A percentile compares a stretch with the other conserved stretches of the same genome.
Conservation (phyloP, 2,797 vertebrate genomes). For the Tangara arthus region DNA sequence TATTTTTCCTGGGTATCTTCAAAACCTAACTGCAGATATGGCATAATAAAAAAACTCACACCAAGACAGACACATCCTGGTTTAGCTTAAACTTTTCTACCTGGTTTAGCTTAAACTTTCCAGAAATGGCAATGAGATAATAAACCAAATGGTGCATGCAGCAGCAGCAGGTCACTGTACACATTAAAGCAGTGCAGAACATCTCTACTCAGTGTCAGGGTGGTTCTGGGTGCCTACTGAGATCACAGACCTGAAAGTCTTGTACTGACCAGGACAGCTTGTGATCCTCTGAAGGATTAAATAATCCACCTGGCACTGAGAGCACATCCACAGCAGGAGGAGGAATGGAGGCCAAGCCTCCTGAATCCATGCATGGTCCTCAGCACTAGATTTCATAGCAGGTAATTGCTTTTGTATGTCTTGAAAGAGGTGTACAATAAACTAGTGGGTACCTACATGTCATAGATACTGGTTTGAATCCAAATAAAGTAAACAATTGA, state of each 20-base stretch:
- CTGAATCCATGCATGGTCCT: not conserved
- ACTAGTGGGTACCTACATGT: not conserved
- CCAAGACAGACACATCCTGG: not conserved
- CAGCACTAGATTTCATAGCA: fast-evolving
- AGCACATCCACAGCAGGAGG: not conserved
- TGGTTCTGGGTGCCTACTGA: not conserved
- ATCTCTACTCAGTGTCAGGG: not conserved
- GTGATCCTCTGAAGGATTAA: not conserved
- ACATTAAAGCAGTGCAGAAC: not conserved
- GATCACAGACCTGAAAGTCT: fast-evolving
- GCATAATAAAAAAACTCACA: not conserved
- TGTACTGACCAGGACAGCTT: not conserved
- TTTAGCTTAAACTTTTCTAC: not conserved
- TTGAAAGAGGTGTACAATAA: not conserved
- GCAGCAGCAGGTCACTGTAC: fast-evolving
- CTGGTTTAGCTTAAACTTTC: not conserved
- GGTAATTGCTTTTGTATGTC: not conserved
- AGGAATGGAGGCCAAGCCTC: not conserved
- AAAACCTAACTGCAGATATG: not conserved
- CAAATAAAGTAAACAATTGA: not conserved
- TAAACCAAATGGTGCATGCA: not conserved
- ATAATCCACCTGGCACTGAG: not conserved
- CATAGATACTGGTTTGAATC: not conserved
- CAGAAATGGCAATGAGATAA: not conserved
- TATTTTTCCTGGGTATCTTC: not conserved